Evolutionary conservation across 1,140 invertebrate species (phyloP), one percentile per base, ranked within the genome.

Genomic region (Drosophila lini): DNA sequence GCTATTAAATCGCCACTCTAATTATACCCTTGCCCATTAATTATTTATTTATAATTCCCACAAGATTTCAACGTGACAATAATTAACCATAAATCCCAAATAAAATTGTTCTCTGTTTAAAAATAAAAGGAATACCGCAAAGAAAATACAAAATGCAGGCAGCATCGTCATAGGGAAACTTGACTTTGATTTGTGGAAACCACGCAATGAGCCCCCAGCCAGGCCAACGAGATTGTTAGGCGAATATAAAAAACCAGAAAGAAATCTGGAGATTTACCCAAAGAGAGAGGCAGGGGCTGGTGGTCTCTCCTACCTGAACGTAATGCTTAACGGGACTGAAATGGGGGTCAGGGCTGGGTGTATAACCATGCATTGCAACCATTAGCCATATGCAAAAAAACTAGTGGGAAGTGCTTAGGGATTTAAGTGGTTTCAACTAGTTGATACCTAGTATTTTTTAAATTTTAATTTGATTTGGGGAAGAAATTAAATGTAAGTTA

Each of bases 81-180:
- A 19, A 31, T 47, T 31, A 19, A 4, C 25, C 15, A 19, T 22
- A 44, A 31, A 65, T 25, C 5, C 42, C 16, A 13, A 56, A 38
- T 55, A 44, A 31, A 28, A 36, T 13, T 9, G 32, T n/a, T 16
- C 6, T 10, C 11, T 7, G 16, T 11, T 19, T 28, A 1, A 28
- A 42, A 44, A 11, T 64, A 9, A 15, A 9, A 36, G 2, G 3
- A 36, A 40, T 3, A 10, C n/a, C 19, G n/a, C 22, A 38, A 73
- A 22, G 52, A 77, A 78, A 78, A 28, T 41, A 2, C 7, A 19
- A 41, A n/a, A 19, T 25, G 31, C 52, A 34, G 11, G 19, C 32
- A 38, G 11, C 62, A 44, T 61, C 56, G 74, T 61, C 74, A 77
- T 34, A 77, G 74, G 74, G 28, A 78, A 78, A 78, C 74, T 77